phyloP scores from a whole-genome alignment of 2,888 invertebrate species.

The Meloe dianella region DNA sequence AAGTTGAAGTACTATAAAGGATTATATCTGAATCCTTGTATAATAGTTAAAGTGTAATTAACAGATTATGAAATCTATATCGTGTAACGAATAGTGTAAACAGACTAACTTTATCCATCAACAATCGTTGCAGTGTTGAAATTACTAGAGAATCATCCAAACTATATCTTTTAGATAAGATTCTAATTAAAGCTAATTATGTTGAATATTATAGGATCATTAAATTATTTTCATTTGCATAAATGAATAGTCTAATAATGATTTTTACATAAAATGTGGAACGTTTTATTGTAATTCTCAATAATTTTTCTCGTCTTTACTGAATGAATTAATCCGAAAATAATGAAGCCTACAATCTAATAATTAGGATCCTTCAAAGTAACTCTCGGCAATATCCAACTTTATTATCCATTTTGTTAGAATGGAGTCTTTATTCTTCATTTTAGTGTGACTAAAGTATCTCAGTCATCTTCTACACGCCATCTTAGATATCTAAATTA shows the following conservation, averaged over 20 bases:
- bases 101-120: not conserved
- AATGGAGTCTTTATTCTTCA: slow-evolving; percentile 35
- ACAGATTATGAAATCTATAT: slow-evolving; percentile 2
- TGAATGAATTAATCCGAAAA: not conserved
- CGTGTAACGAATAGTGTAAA: not conserved
- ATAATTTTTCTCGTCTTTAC: not conserved
- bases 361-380: not conserved
- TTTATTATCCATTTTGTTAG: slow-evolving; percentile 39
- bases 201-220: too few species aligned
- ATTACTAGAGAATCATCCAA: not conserved
- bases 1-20: not conserved
- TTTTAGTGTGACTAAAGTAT: slow-evolving; percentile 25
- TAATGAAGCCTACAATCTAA: not conserved
- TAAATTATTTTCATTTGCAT: too few species aligned
- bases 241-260: not conserved
- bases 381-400: slow-evolving; percentile 30
- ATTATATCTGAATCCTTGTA: slow-evolving; percentile 1
- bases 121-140: not conserved
- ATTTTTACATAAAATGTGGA: not conserved
- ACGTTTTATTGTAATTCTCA: not conserved
- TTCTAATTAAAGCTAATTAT: not conserved
- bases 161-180: not conserved
- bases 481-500: slow-evolving; percentile 34
- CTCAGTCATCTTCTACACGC: slow-evolving; percentile 16
- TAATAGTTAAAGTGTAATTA: slow-evolving; percentile 10